Conservation (phyloP, 2,797 vertebrate species). For the Ispidina lecontei region DNA sequence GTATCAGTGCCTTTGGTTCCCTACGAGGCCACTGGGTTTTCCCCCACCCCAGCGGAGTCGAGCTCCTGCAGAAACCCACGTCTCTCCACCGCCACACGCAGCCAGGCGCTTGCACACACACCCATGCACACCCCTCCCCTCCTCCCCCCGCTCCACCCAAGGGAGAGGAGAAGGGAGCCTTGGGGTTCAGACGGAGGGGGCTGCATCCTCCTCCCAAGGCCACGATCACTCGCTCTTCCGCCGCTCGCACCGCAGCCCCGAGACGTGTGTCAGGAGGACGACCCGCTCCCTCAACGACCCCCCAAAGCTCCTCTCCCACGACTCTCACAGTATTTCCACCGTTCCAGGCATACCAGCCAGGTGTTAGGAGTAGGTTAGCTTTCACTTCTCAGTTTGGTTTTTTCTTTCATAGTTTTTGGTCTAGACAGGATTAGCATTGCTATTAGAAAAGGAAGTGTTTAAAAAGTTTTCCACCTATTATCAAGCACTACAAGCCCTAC, state of each 20-base stretch:
- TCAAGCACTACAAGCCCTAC: slow-evolving; percentile 86
- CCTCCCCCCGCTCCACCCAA: background rate
- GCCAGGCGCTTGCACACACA: slow-evolving; percentile 1
- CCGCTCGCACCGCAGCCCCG: background rate
- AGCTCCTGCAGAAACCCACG: slow-evolving; percentile 35
- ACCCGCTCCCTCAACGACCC: background rate
- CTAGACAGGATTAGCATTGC: slow-evolving; percentile 81
- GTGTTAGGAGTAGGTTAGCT: slow-evolving; percentile 65
- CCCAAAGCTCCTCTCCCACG: slow-evolving; percentile 38
- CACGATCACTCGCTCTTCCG: background rate
- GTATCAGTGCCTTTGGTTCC: slow-evolving; percentile 74
- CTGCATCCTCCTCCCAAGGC: background rate
- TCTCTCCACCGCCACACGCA: background rate
- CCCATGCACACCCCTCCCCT: background rate
- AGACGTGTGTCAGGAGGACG: background rate
- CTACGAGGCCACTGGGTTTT: slow-evolving; percentile 57
- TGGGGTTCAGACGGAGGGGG: background rate
- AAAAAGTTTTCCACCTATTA: slow-evolving; percentile 80
- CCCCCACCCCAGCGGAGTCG: slow-evolving; percentile 33
- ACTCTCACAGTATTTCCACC: slow-evolving; percentile 54
- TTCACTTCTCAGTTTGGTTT: slow-evolving; percentile 69
- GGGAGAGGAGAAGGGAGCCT: background rate
- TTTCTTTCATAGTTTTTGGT: slow-evolving; percentile 85
- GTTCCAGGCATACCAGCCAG: slow-evolving; percentile 61
- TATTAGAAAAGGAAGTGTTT: slow-evolving; percentile 79